Conservation (phyloP, 2,797 vertebrate genomes). For the Sebastes matsubarae region DNA sequence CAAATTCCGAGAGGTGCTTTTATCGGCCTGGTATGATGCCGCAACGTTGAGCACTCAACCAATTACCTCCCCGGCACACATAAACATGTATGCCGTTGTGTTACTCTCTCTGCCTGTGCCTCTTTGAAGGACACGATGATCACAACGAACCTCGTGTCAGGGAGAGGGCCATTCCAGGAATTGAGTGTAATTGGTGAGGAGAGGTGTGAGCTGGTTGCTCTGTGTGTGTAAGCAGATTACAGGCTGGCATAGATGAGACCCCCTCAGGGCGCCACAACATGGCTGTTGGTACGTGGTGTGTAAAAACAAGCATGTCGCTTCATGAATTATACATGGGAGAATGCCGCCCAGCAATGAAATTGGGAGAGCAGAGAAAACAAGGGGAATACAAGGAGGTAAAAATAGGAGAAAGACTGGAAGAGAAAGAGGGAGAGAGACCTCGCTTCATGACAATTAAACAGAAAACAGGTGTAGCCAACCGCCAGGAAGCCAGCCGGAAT, state of each 20-base stretch:
- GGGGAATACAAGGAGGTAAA: slow-evolving; percentile 35
- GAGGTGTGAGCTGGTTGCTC: slow-evolving; percentile 68
- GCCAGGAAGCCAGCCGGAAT: slow-evolving; percentile 30
- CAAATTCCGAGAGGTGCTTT: slow-evolving; percentile 61
- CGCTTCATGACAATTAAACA: slow-evolving; percentile 65
- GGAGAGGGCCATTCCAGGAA: slow-evolving; percentile 66
- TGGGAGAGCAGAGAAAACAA: slow-evolving; percentile 61
- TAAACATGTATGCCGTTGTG: slow-evolving; percentile 45
- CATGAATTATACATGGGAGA: slow-evolving; percentile 81
- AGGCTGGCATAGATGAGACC: slow-evolving; percentile 71
- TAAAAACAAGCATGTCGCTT: slow-evolving; percentile 77
- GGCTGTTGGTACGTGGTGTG: slow-evolving; percentile 74
- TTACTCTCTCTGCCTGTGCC: slow-evolving; percentile 31
- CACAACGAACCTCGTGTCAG: slow-evolving; percentile 63
- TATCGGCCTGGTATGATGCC: slow-evolving; percentile 35
- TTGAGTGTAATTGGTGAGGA: slow-evolving; percentile 74
- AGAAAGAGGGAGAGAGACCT: slow-evolving; percentile 30
- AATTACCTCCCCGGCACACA: slow-evolving; percentile 59
- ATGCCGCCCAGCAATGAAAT: slow-evolving; percentile 73
- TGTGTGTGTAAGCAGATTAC: slow-evolving; percentile 79
- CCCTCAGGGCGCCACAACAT: slow-evolving; percentile 69
- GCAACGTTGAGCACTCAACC: slow-evolving; percentile 59
- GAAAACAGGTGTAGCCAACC: slow-evolving; percentile 59
- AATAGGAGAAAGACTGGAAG: slow-evolving; percentile 34
- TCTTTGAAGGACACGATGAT: slow-evolving; percentile 73